Evolutionary conservation across 2,888 invertebrate species (phyloP).

Genomic region (Heteropelma amictum): DNA sequence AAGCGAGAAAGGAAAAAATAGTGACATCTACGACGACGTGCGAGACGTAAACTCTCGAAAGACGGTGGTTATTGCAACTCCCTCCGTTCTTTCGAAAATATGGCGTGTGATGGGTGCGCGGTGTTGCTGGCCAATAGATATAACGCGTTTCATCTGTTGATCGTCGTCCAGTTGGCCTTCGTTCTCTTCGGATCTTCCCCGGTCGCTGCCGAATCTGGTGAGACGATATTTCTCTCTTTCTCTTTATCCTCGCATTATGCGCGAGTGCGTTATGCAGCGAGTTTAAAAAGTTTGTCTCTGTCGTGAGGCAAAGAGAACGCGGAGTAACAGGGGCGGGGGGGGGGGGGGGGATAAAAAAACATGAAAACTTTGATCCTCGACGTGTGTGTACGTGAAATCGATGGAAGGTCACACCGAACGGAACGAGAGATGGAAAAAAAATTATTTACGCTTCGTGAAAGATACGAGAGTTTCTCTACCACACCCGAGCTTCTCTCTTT

Average conservation of each 20-base stretch:
- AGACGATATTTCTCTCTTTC: constrained; percentile 33
- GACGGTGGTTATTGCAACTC: constrained; percentile 26
- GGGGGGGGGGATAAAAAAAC: too few species aligned
- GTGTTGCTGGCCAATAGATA: constrained; percentile 40
- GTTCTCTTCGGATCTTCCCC: constrained; percentile 44
- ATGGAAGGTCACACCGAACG: constrained; percentile 3
- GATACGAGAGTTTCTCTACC: constrained; percentile 7
- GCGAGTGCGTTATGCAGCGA: too few species aligned
- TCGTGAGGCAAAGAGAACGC: background rate
- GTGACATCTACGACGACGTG: constrained; percentile 13
- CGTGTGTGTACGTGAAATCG: background rate
- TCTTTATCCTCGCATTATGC: background rate
- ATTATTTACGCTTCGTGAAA: constrained; percentile 18
- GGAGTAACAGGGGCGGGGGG: too few species aligned
- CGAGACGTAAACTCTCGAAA: constrained; percentile 11
- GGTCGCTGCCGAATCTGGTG: constrained; percentile 53
- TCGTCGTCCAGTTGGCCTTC: constrained; percentile 57
- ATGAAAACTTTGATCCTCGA: background rate
- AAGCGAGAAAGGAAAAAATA: background rate
- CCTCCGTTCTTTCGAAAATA: constrained; percentile 51
- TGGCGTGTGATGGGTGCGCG: constrained; percentile 57
- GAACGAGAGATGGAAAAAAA: background rate
- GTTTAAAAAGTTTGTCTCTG: too few species aligned
- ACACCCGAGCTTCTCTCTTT: too few species aligned
- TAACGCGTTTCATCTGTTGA: constrained; percentile 49